Conservation (phyloP, 2,888 invertebrate species). For the Venustoraphidia nigricollis region DNA sequence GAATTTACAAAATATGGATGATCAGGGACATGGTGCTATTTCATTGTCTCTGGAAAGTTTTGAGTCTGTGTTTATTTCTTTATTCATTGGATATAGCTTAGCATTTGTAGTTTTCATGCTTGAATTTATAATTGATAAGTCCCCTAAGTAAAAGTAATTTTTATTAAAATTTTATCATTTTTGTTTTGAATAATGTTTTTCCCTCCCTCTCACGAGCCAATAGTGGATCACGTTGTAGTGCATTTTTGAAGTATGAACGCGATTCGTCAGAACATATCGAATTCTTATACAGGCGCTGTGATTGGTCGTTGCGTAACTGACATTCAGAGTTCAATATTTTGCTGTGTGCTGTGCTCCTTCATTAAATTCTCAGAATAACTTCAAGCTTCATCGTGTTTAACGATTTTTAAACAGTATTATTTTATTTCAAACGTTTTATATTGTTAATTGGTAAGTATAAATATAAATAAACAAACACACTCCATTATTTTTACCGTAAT, state of each 20-base stretch:
- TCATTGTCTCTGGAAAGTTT: constrained; percentile 3
- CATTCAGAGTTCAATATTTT: constrained; percentile 4
- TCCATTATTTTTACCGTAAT: too few relatives aligned
- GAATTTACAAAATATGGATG: neutral
- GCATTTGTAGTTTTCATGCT: constrained; percentile 2
- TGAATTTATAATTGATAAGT: constrained; percentile 4
- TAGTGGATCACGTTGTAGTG: neutral
- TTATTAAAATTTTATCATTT: neutral
- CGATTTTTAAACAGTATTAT: too few relatives aligned
- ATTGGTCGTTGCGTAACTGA: constrained; percentile 6
- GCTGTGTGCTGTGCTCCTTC: too few relatives aligned
- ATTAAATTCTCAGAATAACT: too few relatives aligned
- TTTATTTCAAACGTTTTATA: too few relatives aligned
- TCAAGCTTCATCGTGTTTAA: neutral
- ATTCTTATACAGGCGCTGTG: too few relatives aligned
- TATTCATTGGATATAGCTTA: neutral
- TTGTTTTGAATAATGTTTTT: neutral
- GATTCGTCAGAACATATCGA: too few relatives aligned
- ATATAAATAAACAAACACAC: too few relatives aligned
- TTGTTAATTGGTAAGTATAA: too few relatives aligned
- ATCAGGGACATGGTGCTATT: neutral
- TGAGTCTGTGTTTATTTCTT: constrained; percentile 3
- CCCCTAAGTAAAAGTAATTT: neutral
- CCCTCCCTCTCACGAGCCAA: neutral
- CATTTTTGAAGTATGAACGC: neutral